These are phyloP conservation scores for Drosophila pseudotalamancana DNA, from an alignment of 2,888 invertebrate species.

Conservation along the genomic window DNA sequence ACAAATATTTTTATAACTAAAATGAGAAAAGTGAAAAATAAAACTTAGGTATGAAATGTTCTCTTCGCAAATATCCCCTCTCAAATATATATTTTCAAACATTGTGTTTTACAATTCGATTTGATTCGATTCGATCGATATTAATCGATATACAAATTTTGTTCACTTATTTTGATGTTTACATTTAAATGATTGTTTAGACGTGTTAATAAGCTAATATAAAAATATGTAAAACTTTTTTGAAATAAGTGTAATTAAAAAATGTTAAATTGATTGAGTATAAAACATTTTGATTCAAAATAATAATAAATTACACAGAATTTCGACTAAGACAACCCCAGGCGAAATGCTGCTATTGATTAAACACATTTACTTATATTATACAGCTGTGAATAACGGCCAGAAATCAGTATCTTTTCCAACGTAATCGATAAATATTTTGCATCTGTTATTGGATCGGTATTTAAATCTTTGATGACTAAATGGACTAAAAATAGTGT, in stretches of 20 bases:
- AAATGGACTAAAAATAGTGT: slow-evolving; percentile 51
- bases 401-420: slow-evolving; percentile 1
- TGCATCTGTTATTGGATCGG: slow-evolving; percentile 35
- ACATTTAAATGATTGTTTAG: not conserved
- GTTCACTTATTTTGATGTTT: not conserved
- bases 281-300: not conserved
- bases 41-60: slow-evolving; percentile 30
- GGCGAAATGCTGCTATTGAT: not conserved
- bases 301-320: slow-evolving; percentile 17
- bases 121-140: not conserved
- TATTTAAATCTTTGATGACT: slow-evolving; percentile 10
- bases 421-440: slow-evolving; percentile 20
- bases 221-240: slow-evolving; percentile 5
- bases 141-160: not conserved
- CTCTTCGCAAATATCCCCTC: slow-evolving; percentile 81
- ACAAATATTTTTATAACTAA: slow-evolving; percentile 36
- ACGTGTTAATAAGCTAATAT: slow-evolving; percentile 6
- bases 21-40: slow-evolving; percentile 33
- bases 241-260: slow-evolving; percentile 8
- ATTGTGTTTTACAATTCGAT: slow-evolving; percentile 38
- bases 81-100: slow-evolving; percentile 75
- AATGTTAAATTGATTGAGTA: not conserved
- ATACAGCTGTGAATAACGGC: slow-evolving; percentile 23
- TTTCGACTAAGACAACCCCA: too few species aligned
- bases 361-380: not conserved